Evolutionary conservation across 2,797 vertebrate genomes (phyloP), one percentile per base, ranked within the genome.

Genomic region (Selene dorsalis): DNA sequence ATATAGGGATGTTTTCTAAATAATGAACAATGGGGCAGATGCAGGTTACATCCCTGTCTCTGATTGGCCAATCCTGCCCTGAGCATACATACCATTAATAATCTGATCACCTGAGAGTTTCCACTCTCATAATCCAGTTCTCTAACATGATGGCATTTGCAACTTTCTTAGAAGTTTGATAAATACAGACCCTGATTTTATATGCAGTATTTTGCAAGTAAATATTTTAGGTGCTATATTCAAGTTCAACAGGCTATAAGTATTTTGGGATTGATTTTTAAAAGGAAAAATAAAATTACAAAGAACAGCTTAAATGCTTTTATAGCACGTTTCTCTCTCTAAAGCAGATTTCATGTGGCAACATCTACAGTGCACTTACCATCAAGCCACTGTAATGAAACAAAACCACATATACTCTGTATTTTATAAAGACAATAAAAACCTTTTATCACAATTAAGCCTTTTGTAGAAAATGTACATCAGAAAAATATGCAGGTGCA

Each of bases 401-500:
- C 87, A 84, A 91, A 93, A 92, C 88, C 91, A 93, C 93, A 83
- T 84, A 93, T 87, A 89, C 84, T 93, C 84, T 91, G 85, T 93
- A 83, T 90, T 91, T 92, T 95, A 95, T 91, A 95, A 95, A 95
- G 93, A 95, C 94, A 94, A 90, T 95, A 95, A 93, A 96, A 95
- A 94, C 91, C 88, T 87, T 70, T 93, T 95, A 95, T 95, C 93
- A 95, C 94, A 95, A 95, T 93, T 93, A 93, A 93, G 89, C 92
- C 88, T 92, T 92, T 92, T 91, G 93, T 95, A 95, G 89, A 95
- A 96, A 96, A 94, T 94, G 89, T 94, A 95, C 94, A 95, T 95
- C 95, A 95, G 93, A 96, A 96, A 97, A 96, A 96, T 96, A 97
- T 92, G 95, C 92, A 87, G 92, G 93, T 90, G 93, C 92, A 93